phyloP scores from a whole-genome alignment of 2,888 invertebrate species.

The Loripinus fragilis region DNA sequence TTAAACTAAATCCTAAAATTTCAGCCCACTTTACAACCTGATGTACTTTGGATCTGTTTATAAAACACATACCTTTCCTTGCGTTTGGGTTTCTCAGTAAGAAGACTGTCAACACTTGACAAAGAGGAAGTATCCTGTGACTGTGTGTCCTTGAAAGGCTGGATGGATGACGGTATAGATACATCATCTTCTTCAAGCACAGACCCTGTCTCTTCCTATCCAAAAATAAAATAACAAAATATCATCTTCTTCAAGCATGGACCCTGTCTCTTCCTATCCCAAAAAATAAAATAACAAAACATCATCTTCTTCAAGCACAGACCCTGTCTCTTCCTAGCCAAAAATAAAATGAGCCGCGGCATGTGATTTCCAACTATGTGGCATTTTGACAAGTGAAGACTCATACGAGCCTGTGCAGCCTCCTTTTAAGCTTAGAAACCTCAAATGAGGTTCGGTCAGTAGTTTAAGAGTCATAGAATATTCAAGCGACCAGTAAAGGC shows the following conservation, averaged over 20 bases:
- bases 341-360: no score
- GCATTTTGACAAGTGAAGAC: no score
- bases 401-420: no score
- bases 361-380: no score
- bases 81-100: slow-evolving; percentile 65
- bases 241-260: slow-evolving; percentile 75
- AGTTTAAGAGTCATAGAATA: no score
- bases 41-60: no score
- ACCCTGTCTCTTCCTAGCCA: slow-evolving; percentile 74
- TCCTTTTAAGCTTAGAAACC: no score
- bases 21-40: no score
- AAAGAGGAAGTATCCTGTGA: slow-evolving; percentile 80
- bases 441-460: no score
- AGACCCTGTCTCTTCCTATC: slow-evolving; percentile 72
- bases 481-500: no score
- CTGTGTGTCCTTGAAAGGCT: slow-evolving; percentile 77
- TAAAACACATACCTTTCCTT: slow-evolving; percentile 66
- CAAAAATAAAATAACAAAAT: slow-evolving; percentile 48
- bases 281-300: slow-evolving; percentile 48
- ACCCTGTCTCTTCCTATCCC: slow-evolving; percentile 73
- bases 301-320: slow-evolving; percentile 75
- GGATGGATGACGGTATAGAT: slow-evolving; percentile 64
- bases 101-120: slow-evolving; percentile 79
- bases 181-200: slow-evolving; percentile 75
- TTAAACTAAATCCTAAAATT: no score